Percentiles rank a stretch among this genome's conserved stretches.
Conservation (phyloP, 2,113 vertebrate genomes). For the Leptobrachium ailaonicum region DNA sequence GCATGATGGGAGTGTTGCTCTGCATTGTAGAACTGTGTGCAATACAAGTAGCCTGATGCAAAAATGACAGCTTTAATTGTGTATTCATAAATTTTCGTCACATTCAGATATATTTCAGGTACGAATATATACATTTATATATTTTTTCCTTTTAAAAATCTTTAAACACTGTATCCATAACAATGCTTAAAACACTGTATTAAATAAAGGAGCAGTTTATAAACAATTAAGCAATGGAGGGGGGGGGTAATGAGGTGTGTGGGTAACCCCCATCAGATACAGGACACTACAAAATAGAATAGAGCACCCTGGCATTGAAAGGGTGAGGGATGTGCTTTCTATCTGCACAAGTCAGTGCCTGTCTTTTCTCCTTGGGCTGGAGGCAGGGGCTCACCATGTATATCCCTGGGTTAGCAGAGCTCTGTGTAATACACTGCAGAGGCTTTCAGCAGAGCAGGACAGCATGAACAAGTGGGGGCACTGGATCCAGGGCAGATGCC, state of each 20-base stretch:
- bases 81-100: too few relatives aligned
- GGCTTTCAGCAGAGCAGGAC: conserved; percentile 6
- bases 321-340: not conserved
- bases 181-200: too few relatives aligned
- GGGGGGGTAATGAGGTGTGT: not conserved
- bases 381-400: not conserved
- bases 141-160: too few relatives aligned
- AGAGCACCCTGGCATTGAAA: not conserved
- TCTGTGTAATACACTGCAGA: conserved; percentile 23
- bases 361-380: not conserved
- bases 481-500: not conserved
- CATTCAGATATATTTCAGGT: too few relatives aligned
- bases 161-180: too few relatives aligned
- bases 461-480: conserved; percentile 17
- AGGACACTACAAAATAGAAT: not conserved
- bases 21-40: too few relatives aligned
- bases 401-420: not conserved
- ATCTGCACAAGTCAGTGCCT: not conserved
- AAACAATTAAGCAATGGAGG: too few relatives aligned
- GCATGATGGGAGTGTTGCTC: too few relatives aligned
- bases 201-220: too few relatives aligned
- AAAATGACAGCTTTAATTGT: too few relatives aligned
- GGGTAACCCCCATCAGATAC: not conserved
- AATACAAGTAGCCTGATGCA: too few relatives aligned
- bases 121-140: too few relatives aligned